phyloP scores from a whole-genome alignment of 2,797 vertebrate genomes.

The Falco naumanni region DNA sequence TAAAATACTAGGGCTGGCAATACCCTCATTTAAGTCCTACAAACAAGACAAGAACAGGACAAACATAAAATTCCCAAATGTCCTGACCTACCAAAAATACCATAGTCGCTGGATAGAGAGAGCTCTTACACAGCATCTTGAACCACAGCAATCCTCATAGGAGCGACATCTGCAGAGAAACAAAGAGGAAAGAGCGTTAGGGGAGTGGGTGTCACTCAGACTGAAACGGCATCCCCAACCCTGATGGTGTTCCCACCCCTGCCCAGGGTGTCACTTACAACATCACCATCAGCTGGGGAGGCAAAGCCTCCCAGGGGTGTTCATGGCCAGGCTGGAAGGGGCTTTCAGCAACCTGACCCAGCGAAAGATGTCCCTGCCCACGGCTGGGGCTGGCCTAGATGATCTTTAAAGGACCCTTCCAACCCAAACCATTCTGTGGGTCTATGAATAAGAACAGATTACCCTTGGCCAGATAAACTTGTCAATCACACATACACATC shows the following conservation, averaged over 20 bases:
- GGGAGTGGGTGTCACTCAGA: neutral
- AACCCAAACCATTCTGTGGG: neutral
- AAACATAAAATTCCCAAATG: neutral
- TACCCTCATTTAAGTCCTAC: neutral
- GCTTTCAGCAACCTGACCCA: neutral
- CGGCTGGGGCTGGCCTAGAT: too few relatives aligned
- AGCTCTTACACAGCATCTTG: conserved; percentile 93
- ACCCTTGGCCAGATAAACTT: neutral
- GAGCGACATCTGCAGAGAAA: conserved; percentile 88
- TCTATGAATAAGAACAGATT: neutral
- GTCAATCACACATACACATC: neutral
- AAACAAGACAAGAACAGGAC: neutral
- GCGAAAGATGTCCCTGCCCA: neutral
- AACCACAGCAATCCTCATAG: conserved; percentile 98
- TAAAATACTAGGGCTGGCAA: neutral
- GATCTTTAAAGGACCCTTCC: neutral
- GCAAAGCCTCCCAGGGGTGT: neutral
- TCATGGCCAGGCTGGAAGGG: rapidly evolving
- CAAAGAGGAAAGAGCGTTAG: neutral
- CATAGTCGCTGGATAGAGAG: conserved; percentile 97
- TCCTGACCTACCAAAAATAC: conserved; percentile 93
- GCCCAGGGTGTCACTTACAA: neutral
- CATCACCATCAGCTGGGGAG: neutral
- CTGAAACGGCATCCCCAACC: neutral
- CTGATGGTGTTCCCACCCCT: neutral